Conservation (phyloP, 2,888 invertebrate species). For the Thalpophila matura region DNA sequence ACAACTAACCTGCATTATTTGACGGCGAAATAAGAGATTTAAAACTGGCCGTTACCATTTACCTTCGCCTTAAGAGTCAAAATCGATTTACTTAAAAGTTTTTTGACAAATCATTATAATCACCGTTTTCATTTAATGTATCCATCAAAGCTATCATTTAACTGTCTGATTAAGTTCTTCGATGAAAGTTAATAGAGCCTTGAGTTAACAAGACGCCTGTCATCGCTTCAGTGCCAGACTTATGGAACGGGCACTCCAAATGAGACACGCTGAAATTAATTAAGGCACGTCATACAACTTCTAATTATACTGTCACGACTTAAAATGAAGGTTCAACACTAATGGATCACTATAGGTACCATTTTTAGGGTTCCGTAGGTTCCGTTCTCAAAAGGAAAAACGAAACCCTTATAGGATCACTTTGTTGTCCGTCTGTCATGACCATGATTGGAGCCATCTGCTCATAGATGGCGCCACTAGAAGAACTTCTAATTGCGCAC, state of each 20-base stretch:
- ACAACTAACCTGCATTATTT: no score
- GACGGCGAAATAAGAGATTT: no score
- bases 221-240: slow-evolving; percentile 6
- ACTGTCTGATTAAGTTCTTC: not conserved
- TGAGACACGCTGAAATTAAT: not conserved
- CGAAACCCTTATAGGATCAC: no score
- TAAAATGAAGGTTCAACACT: slow-evolving; percentile 5
- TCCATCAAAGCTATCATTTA: not conserved
- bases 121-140: not conserved
- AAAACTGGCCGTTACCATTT: no score
- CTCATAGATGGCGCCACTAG: no score
- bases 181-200: slow-evolving; percentile 1
- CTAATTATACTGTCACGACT: not conserved
- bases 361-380: no score
- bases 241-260: not conserved
- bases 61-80: not conserved
- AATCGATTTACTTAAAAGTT: not conserved
- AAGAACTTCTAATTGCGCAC: no score
- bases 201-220: slow-evolving; percentile 7
- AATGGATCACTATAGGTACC: not conserved
- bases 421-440: no score
- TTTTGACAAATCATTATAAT: not conserved
- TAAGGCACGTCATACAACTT: slow-evolving; percentile 3
- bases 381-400: no score
- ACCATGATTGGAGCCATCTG: no score